Conservation (phyloP, 2,888 invertebrate genomes). For the Meta bourneti region DNA sequence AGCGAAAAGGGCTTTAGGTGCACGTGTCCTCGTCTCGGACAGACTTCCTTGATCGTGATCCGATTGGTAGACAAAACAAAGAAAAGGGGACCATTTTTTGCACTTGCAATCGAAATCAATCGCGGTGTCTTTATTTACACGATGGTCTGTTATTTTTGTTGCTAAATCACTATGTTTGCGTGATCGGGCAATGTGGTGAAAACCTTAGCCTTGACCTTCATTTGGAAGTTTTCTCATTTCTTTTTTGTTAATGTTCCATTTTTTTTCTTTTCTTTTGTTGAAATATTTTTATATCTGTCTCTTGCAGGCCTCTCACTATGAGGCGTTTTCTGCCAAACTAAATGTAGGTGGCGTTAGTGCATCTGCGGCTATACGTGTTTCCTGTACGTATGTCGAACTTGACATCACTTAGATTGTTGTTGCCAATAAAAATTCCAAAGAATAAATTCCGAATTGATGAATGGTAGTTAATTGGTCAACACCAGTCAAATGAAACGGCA, state of each 20-base stretch:
- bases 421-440: no score
- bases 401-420: no score
- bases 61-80: background rate
- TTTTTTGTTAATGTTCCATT: background rate
- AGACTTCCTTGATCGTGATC: slow-evolving; percentile 3
- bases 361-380: no score
- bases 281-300: background rate
- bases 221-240: background rate
- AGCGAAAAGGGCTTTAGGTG: slow-evolving; percentile 18
- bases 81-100: background rate
- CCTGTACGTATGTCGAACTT: no score
- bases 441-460: no score
- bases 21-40: slow-evolving; percentile 34
- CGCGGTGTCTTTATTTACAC: background rate
- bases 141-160: background rate
- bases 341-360: no score
- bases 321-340: no score
- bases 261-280: background rate
- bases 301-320: no score
- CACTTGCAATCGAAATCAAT: background rate
- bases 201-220: background rate
- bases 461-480: no score
- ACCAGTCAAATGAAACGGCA: no score
- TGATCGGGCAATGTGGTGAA: background rate
- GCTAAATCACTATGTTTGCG: background rate